phyloP scores from a whole-genome alignment of 2,797 vertebrate species.

The Phrynocephalus forsythii region DNA sequence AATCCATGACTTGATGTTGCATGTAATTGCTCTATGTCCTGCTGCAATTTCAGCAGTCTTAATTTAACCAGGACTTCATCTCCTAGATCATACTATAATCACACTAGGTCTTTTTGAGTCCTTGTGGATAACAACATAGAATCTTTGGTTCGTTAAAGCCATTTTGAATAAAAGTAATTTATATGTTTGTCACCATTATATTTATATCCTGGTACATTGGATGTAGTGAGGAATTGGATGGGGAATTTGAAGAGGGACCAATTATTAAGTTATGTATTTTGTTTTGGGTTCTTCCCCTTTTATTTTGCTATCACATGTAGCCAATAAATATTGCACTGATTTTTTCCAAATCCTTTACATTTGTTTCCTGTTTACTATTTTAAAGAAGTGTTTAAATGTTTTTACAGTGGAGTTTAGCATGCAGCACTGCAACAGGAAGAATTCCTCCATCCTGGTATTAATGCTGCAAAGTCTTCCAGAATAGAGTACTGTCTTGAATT shows the following conservation, averaged over 20 bases:
- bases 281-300: constrained; percentile 31
- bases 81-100: constrained; percentile 14
- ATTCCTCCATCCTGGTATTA: constrained; percentile 32
- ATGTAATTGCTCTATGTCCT: not conserved
- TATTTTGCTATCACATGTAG: constrained; percentile 38
- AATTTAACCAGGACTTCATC: not conserved
- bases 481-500: constrained; percentile 34
- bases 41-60: not conserved
- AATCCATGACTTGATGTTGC: not conserved
- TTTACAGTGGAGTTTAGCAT: not conserved
- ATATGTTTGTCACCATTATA: constrained; percentile 32
- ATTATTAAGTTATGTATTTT: constrained; percentile 39
- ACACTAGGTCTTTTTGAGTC: constrained; percentile 19
- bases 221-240: constrained; percentile 37
- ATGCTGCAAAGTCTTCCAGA: not conserved
- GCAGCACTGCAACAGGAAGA: constrained; percentile 3
- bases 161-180: constrained; percentile 22
- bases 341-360: constrained; percentile 46
- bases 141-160: not conserved
- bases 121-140: not conserved
- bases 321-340: constrained; percentile 37
- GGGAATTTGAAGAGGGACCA: constrained; percentile 45
- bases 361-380: constrained; percentile 23
- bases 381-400: constrained; percentile 5
- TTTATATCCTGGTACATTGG: constrained; percentile 41